Evolutionary conservation across 1,140 invertebrate genomes (phyloP).

Genomic region (Chelonus insularis): DNA sequence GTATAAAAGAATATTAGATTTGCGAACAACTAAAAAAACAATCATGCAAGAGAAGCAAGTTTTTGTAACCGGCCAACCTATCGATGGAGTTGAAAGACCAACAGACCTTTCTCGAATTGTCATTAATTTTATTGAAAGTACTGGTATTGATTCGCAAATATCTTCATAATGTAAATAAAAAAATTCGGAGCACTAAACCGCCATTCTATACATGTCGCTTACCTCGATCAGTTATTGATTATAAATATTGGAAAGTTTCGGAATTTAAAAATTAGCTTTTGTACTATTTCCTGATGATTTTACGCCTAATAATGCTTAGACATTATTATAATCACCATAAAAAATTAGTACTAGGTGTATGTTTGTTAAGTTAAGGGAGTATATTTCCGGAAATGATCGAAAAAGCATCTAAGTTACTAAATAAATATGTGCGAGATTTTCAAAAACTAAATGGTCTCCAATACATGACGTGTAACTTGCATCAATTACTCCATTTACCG

Average conservation of each 20-base stretch:
- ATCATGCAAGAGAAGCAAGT: neutral
- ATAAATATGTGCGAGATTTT: slow-evolving; percentile 15
- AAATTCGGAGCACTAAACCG: neutral
- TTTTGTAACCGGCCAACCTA: neutral
- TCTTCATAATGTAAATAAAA: neutral
- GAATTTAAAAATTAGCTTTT: neutral
- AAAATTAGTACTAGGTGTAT: neutral
- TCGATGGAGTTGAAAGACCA: slow-evolving; percentile 11
- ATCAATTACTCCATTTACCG: slow-evolving; percentile 26
- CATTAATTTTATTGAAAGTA: slow-evolving; percentile 3
- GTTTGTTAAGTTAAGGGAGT: neutral
- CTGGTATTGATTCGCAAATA: slow-evolving; percentile 12
- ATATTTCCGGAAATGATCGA: neutral
- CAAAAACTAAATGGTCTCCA: slow-evolving; percentile 13
- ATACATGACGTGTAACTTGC: slow-evolving; percentile 27
- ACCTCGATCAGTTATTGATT: neutral
- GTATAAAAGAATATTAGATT: neutral
- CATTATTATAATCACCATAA: neutral
- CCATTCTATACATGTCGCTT: neutral
- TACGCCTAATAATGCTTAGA: neutral
- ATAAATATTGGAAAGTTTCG: slow-evolving; percentile 1
- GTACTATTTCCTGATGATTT: neutral
- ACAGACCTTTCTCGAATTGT: neutral
- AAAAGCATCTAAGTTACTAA: neutral
- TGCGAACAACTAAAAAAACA: slow-evolving; percentile 9